These are phyloP conservation scores for Lophotriccus pileatus DNA, from an alignment of 2,797 vertebrate species.

Conservation along the genomic window DNA sequence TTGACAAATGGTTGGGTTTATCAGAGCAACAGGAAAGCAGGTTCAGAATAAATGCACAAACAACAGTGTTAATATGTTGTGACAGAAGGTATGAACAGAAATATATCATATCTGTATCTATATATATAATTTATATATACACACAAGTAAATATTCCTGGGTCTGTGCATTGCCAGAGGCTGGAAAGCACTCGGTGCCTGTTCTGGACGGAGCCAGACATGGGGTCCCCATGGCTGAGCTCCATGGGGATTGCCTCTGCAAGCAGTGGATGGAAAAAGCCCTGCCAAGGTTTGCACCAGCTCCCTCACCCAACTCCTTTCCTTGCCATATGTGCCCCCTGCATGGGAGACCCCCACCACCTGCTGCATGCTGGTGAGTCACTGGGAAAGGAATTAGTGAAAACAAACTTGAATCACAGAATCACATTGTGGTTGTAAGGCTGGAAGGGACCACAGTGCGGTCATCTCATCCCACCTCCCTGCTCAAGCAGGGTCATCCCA, in stretches of 20 bases:
- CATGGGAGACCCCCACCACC: neutral
- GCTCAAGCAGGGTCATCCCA: neutral
- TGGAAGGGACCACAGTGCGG: neutral
- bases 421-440: neutral
- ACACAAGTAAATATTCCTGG: too few relatives aligned
- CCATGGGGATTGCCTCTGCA: constrained; percentile 82
- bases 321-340: neutral
- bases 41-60: neutral
- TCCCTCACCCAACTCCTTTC: neutral
- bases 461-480: neutral
- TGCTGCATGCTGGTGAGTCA: neutral
- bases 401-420: neutral
- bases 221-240: constrained; percentile 84
- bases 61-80: neutral
- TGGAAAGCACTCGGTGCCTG: too few relatives aligned
- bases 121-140: too few relatives aligned
- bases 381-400: neutral
- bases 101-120: neutral
- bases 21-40: neutral
- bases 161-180: too few relatives aligned
- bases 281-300: neutral
- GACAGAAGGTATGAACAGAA: neutral
- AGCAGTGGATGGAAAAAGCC: constrained; percentile 61
- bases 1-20: neutral
- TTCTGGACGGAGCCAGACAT: too few relatives aligned